Percentiles rank a stretch among this genome's conserved stretches.
These are phyloP conservation scores for Pogonomyrmex californicus DNA, from an alignment of 1,140 invertebrate species.

Conservation along the genomic window DNA sequence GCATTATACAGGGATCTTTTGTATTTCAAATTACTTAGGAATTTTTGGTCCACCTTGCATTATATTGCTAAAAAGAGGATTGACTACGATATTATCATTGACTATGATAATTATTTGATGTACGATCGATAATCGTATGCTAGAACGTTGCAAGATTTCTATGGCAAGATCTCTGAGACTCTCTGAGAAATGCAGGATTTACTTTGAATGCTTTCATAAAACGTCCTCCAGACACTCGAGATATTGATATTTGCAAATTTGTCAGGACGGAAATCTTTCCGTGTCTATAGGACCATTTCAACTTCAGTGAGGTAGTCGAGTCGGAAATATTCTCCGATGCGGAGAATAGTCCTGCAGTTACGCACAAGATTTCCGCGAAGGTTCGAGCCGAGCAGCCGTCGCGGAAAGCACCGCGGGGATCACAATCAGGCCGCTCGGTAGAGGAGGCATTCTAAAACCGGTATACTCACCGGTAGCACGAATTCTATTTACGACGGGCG, in stretches of 20 bases:
- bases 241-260: conserved; percentile 20
- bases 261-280: conserved; percentile 13
- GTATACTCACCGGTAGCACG: neutral
- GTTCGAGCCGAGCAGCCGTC: conserved; percentile 6
- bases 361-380: conserved; percentile 16
- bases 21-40: no score
- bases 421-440: conserved; percentile 32
- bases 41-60: no score
- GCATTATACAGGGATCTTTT: no score
- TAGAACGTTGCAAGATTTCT: neutral
- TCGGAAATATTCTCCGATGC: conserved; percentile 4
- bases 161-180: no score
- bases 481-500: conserved; percentile 50
- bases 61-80: neutral
- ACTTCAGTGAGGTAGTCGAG: neutral
- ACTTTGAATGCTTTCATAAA: neutral
- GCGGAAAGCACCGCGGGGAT: neutral
- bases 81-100: neutral
- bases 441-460: conserved; percentile 25
- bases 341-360: neutral
- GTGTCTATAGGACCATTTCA: neutral
- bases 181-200: neutral
- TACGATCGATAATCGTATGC: neutral
- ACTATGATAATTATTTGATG: neutral
- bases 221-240: neutral